phyloP scores from a whole-genome alignment of 1,140 invertebrate genomes.

The Bactericera cockerelli region DNA sequence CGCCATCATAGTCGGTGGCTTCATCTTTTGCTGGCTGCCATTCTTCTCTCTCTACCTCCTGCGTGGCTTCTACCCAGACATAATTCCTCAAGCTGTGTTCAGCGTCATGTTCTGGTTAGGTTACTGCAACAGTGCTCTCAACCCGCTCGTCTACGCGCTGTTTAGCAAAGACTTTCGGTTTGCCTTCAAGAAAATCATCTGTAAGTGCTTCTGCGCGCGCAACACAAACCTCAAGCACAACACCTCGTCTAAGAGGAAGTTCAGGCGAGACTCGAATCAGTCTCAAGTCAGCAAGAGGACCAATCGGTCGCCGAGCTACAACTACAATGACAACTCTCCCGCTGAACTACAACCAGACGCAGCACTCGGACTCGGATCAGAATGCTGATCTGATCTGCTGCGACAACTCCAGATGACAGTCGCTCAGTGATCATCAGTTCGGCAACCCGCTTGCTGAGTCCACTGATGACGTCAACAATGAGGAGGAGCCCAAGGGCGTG shows the following conservation, averaged over 20 bases:
- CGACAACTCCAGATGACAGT: conserved; percentile 3
- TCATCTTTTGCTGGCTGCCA: conserved; percentile 84
- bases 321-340: background rate
- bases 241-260: background rate
- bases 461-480: background rate
- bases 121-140: conserved; percentile 90
- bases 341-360: background rate
- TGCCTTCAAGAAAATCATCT: conserved; percentile 83
- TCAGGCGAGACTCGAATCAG: background rate
- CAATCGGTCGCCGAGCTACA: background rate
- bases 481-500: background rate
- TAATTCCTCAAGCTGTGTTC: conserved; percentile 65
- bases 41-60: conserved; percentile 89
- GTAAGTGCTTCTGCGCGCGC: conserved; percentile 51
- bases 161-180: conserved; percentile 85
- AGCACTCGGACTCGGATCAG: background rate
- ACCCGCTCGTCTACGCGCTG: conserved; percentile 80
- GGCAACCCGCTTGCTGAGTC: background rate
- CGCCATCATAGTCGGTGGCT: conserved; percentile 84
- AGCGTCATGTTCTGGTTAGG: conserved; percentile 92
- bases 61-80: conserved; percentile 62
- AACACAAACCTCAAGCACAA: background rate
- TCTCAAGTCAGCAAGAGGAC: background rate
- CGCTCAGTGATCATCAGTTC: background rate
- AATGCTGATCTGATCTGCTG: too few species aligned